Conservation (phyloP, 2,797 vertebrate genomes). For the Apodemus agrarius region DNA sequence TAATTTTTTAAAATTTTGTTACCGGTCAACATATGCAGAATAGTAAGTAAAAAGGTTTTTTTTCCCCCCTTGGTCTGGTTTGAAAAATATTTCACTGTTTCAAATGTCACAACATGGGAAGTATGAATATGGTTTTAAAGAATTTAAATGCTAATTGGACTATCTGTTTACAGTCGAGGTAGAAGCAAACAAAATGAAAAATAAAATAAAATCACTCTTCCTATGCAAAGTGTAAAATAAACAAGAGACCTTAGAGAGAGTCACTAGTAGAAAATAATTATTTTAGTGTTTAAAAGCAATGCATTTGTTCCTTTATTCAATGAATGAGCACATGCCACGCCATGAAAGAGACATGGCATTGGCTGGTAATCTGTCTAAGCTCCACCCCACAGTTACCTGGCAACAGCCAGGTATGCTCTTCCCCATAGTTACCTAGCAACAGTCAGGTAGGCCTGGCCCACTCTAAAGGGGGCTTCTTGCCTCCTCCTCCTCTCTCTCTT, state of each 20-base stretch:
- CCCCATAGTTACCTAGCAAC: no score
- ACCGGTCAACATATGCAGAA: not conserved
- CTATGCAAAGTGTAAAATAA: constrained; percentile 21
- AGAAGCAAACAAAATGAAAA: not conserved
- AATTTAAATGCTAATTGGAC: constrained; percentile 21
- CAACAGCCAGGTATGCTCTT: no score
- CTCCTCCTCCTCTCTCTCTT: no score
- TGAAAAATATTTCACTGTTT: constrained; percentile 56
- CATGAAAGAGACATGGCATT: not conserved
- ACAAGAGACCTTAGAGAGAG: constrained; percentile 52
- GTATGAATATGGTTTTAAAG: constrained; percentile 31
- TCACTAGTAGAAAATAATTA: constrained; percentile 11
- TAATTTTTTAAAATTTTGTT: constrained; percentile 23
- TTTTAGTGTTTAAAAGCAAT: constrained; percentile 18
- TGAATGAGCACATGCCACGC: not conserved
- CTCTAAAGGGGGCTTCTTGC: no score
- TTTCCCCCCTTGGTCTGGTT: not conserved
- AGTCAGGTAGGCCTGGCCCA: no score
- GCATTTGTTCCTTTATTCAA: not conserved
- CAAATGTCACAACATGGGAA: constrained; percentile 3
- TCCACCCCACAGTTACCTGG: no score
- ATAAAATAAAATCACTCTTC: not conserved
- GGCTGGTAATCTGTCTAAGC: no score
- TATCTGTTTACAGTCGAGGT: constrained; percentile 43
- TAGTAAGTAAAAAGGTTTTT: constrained; percentile 22